Base-by-base conservation (phyloP, 1,140 invertebrate species). In the Brachionus asplanchnoidis region DNA sequence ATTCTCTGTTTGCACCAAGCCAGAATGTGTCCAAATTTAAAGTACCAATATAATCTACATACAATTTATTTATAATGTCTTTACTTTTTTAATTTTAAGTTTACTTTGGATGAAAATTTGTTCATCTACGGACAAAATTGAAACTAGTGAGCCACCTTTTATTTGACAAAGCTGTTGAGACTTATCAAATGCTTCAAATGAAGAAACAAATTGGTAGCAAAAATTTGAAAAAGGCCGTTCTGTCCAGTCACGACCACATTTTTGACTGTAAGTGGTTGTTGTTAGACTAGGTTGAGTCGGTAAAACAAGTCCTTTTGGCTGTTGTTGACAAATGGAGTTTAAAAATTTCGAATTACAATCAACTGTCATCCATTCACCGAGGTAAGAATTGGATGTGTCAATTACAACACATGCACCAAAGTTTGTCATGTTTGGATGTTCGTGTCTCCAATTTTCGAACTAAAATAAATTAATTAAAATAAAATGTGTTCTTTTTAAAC, bases 71-170 rank as follows among this genome's bases (percentile, higher is more conserved):
- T 28, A 28, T 12, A 8, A 53, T 36, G 6, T 53, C 5, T 53
- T 14, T 56, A 56, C 7, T 56, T 36, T 5, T 20, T 20, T 14
- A 53, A 56, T 46, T 23, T 28, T 17, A 32, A 11, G 7, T 36
- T 60, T 28, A 82, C 79, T 68, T 82, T 82, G 79, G 65, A 82
- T 46, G 65, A 46, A 82, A 40, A 82, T 20, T 65, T 82, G 79
- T 65, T 82, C 79, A 46, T 60, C 79, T 32, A 68, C 53, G 7
- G 20, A 65, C 28, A 36, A 26, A 44, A 82, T 68, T 40, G 79
- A 82, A 82, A 82, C 32, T 11, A 82, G 11, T 12, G 79, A 82
- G 9, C 53, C 79, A 7, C 79, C 79, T 11, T 65, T 42, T 65
- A 17, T 28, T 68, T 82, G 36, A 65, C 79, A 82, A 68, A 26